These are phyloP conservation scores for Melanchra persicariae DNA, from an alignment of 2,888 invertebrate species.

Conservation along the genomic window DNA sequence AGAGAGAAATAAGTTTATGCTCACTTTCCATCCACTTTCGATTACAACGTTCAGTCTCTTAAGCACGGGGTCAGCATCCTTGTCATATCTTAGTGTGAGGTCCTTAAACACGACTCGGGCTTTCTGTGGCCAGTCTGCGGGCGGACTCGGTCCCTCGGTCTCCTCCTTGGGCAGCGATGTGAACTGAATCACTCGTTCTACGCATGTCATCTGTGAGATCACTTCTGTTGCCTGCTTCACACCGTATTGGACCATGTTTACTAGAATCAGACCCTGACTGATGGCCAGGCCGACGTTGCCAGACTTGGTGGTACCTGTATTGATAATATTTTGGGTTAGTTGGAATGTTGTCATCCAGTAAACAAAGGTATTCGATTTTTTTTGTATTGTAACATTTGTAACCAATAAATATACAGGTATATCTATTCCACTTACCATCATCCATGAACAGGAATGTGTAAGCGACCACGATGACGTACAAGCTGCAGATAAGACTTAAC, in stretches of 20 bases:
- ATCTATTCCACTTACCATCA: conserved; percentile 84
- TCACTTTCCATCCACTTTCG: conserved; percentile 73
- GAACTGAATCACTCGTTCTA: conserved; percentile 95
- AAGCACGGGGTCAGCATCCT: conserved; percentile 91
- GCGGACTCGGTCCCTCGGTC: conserved; percentile 91
- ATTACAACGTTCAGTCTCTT: conserved; percentile 68
- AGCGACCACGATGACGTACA: conserved; percentile 91
- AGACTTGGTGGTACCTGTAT: conserved; percentile 89
- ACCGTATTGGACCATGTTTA: conserved; percentile 96
- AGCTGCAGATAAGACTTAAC: conserved; percentile 91
- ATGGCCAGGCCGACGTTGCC: conserved; percentile 94
- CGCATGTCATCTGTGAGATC: conserved; percentile 94
- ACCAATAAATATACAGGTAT: neutral
- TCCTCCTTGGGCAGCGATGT: conserved; percentile 94
- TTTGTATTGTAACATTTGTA: neutral
- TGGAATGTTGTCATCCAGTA: neutral
- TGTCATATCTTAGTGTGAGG: conserved; percentile 92
- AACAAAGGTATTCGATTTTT: neutral
- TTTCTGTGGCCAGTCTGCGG: conserved; percentile 91
- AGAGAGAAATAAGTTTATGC: conserved; percentile 12
- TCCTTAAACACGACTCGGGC: conserved; percentile 91
- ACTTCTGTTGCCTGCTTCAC: conserved; percentile 95
- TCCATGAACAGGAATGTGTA: conserved; percentile 92
- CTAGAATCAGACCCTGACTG: conserved; percentile 93
- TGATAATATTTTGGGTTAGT: neutral